Percentiles rank a stretch among this genome's conserved stretches.
Evolutionary conservation across 64 coral and sea anemone genomes (phyloP).

Genomic region (Actinia tenebrosa): DNA sequence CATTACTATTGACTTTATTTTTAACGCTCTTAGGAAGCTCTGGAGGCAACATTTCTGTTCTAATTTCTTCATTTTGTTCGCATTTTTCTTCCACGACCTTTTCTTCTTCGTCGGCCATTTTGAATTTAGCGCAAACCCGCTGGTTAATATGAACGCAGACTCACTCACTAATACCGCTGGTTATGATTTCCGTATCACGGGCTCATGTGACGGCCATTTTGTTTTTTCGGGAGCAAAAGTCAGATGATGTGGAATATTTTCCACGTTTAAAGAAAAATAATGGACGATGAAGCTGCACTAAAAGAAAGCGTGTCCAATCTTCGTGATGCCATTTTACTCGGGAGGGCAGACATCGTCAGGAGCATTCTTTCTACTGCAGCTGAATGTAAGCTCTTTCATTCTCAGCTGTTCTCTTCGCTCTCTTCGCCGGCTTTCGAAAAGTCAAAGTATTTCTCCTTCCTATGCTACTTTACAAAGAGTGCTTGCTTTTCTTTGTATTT

Average conservation of each 20-base stretch:
- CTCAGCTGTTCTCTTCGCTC: background rate
- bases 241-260: background rate
- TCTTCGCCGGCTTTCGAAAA: background rate
- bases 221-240: background rate
- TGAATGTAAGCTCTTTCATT: slow-evolving; percentile 64
- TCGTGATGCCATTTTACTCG: slow-evolving; percentile 81
- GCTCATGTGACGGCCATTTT: background rate
- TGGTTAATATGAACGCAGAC: background rate
- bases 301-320: slow-evolving; percentile 93
- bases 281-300: slow-evolving; percentile 85
- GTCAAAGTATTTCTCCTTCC: background rate
- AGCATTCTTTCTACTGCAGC: slow-evolving; percentile 93
- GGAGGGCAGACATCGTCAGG: slow-evolving; percentile 86
- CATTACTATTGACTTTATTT: background rate
- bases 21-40: background rate
- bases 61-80: slow-evolving; percentile 40
- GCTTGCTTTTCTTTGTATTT: background rate
- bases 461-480: background rate
- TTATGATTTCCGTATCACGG: background rate
- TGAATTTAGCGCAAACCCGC: slow-evolving; percentile 13
- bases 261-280: slow-evolving; percentile 19
- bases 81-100: slow-evolving; percentile 10
- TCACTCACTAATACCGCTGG: slow-evolving; percentile 26
- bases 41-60: slow-evolving; percentile 46
- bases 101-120: slow-evolving; percentile 59